Base-by-base conservation (phyloP, 2,797 vertebrate genomes). In the Phataginus tetradactyla region DNA sequence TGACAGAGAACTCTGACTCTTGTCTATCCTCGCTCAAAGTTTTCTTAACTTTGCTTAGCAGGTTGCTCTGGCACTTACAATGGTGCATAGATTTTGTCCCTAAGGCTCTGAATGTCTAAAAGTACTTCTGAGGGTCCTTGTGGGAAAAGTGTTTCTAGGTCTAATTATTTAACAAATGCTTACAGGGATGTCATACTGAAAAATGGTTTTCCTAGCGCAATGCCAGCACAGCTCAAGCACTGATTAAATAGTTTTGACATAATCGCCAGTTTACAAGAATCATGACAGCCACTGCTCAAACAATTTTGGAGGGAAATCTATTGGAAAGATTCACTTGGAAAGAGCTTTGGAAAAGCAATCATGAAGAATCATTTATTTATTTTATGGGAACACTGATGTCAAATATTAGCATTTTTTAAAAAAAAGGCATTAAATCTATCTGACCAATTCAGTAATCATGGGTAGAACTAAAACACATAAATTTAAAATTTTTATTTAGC, bases 101-200 rank as follows among this genome's bases (percentile, higher is more conserved):
- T 3, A 27, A 74, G 78, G 53, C 42, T 77, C 74, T 21, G 29
- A 71, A 37, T 32, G 18, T 81, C 78, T 86, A 72, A 45, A 3
- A 45, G 55, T 20, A 64, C 63, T 92, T 86, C 64, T 63, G 74
- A 84, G 42, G 37, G 68, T 45, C n/a, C 90, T 86, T 72, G 71
- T 39, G 55, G 51, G 95, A 29, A 92, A 61, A 90, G 55, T 49
- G 39, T 72, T 72, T 88, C 78, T 49, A 63, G 59, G 59, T 78
- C 59, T 96, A 94, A 97, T 96, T 84, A 96, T 78, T 96, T 92
- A 97, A 91, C 85, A 95, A 91, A 95, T 37, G 64, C 85, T 91
- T 86, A 84, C 51, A 85, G 68, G 37, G 51, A 86, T 94, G 90
- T 66, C 86, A 92, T 61, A 83, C 72, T 91, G 85, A 95, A 88